These are phyloP conservation scores for Mimachlamys varia DNA, from an alignment of 2,888 invertebrate species.

Conservation along the genomic window DNA sequence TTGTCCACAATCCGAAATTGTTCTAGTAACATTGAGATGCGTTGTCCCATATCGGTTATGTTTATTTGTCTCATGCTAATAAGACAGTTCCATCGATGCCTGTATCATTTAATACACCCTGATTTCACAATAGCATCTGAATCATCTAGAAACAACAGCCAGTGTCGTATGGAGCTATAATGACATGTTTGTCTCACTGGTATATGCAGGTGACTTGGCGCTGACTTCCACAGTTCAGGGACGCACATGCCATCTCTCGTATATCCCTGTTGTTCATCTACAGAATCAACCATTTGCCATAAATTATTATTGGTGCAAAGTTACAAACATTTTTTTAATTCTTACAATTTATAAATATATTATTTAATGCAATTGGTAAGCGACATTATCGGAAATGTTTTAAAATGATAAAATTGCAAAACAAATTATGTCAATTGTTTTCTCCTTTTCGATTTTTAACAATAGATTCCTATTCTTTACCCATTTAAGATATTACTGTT, in stretches of 20 bases:
- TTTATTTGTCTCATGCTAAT: not conserved
- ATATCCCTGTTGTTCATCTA: constrained; percentile 1
- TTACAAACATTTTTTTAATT: too few species aligned
- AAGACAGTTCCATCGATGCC: not conserved
- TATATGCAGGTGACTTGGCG: constrained; percentile 18
- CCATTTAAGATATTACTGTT: too few species aligned
- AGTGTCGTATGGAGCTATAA: not conserved
- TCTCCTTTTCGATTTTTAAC: too few species aligned
- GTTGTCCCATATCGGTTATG: not conserved
- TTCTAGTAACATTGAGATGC: not conserved
- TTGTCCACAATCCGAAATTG: too few species aligned
- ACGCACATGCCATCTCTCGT: constrained; percentile 19
- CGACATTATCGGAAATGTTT: too few species aligned
- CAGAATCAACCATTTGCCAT: not conserved
- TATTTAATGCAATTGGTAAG: too few species aligned
- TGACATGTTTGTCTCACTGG: not conserved
- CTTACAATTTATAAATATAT: too few species aligned
- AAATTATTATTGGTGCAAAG: not conserved
- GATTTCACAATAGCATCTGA: not conserved
- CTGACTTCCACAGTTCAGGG: not conserved
- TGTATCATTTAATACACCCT: not conserved
- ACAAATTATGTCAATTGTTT: too few species aligned
- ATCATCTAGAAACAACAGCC: not conserved
- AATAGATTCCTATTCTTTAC: too few species aligned
- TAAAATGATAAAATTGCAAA: too few species aligned